Evolutionary conservation across 2,797 vertebrate species (phyloP), one percentile per base, ranked within the genome.

Genomic region (Neosilurus mollespiculum): DNA sequence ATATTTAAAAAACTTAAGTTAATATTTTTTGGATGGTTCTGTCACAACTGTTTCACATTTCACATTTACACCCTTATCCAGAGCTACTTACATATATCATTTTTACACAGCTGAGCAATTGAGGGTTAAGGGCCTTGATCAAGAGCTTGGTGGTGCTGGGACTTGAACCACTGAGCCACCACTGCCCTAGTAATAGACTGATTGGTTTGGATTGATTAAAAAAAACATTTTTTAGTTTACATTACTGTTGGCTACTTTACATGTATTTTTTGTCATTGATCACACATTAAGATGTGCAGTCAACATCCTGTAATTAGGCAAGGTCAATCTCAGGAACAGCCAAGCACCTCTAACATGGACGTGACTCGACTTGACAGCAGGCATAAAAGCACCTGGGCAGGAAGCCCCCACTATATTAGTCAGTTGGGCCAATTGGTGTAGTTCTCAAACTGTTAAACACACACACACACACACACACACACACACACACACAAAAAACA

Each of bases 311-410:
- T 20, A 62, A 61, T 58, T 20, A 65, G 53, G 30, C 43, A 85
- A 62, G 70, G 69, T 2, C 34, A 51, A 76, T 77, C 37, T 84
- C 72, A 9, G 58, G 66, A 80, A 77, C 71, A 54, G 66, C 26
- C 30, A 81, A 59, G 80, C 58, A 87, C 84, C 81, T 88, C 72
- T 54, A 89, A 83, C 71, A 43, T 81, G 66, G 86, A 87, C 81
- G 78, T 90, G 90, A 92, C 88, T 87, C 79, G 87, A 91, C 90
- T 90, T 90, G 90, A 90, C 88, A 90, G 86, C 81, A 90, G 84
- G 86, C 56, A 80, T 86, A 81, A 90, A 89, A 86, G 87, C 87
- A 84, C 53, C 66, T 82, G 82, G 51, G 61, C 67, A 85, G 81
- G 81, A 87, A 87, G 88, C 81, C 86, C 83, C 80, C 58, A 80